Evolutionary conservation across 2,888 invertebrate species (phyloP).

Genomic region (Trissolcus japonicus): DNA sequence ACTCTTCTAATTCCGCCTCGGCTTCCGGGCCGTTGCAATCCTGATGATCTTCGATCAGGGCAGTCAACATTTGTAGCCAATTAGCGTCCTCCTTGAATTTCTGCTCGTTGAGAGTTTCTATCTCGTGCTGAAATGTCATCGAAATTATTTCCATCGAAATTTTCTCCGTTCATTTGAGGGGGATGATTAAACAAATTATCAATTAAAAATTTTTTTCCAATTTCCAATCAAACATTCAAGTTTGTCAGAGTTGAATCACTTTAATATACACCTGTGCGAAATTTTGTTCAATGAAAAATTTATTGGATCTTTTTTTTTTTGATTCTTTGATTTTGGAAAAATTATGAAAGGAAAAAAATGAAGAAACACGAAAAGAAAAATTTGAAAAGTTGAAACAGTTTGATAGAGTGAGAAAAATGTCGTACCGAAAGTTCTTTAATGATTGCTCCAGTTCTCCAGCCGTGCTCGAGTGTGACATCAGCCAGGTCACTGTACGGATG

Average conservation of each 20-base stretch:
- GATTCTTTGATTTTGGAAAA: too few relatives aligned
- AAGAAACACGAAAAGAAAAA: too few relatives aligned
- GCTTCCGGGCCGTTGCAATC: constrained; percentile 85
- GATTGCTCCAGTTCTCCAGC: constrained; percentile 98
- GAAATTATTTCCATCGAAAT: background rate
- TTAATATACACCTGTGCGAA: too few relatives aligned
- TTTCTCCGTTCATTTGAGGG: background rate
- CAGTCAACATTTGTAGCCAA: constrained; percentile 94
- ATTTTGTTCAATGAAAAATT: background rate
- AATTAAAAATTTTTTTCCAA: too few relatives aligned
- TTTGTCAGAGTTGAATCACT: too few relatives aligned
- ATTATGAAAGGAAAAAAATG: too few relatives aligned
- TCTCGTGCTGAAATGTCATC: constrained; percentile 85
- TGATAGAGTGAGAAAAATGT: too few relatives aligned
- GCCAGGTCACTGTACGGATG: constrained; percentile 98
- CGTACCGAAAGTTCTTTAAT: constrained; percentile 93
- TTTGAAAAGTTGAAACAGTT: background rate
- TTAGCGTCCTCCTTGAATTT: constrained; percentile 92
- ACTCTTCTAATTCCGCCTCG: constrained; percentile 81
- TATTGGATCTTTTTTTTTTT: too few relatives aligned
- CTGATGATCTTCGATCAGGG: constrained; percentile 92
- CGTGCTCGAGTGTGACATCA: constrained; percentile 95
- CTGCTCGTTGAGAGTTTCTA: constrained; percentile 88
- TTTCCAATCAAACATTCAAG: too few relatives aligned
- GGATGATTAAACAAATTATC: too few relatives aligned